Evolutionary conservation across 1,140 invertebrate species (phyloP), one percentile per base, ranked within the genome.

Genomic region (Drosophila tsacasi): DNA sequence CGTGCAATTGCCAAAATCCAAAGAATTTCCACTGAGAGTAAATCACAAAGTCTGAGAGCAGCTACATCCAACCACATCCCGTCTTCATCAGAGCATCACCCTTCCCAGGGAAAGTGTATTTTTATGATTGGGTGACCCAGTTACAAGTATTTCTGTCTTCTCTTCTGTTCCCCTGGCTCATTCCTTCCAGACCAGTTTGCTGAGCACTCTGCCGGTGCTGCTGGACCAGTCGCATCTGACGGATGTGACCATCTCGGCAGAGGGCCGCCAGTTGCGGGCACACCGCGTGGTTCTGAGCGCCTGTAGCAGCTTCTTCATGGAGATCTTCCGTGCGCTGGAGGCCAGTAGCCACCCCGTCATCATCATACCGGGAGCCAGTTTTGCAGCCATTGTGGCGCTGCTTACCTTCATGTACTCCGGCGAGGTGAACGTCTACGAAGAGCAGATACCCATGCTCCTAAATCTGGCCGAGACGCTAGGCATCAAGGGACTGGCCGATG

Each of bases 351-450:
- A 97, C 94, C 97, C 97, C 15, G 95, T 98, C 27, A 96, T 98
- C 39, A 95, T 98, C 21, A 95, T 98, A 65, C 95, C 97, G 63
- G 96, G 97, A 21, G 96, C 97, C 64, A 95, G 96, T 66, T 96
- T 96, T 80, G 94, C 95, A 27, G 97, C 98, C 92, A 94, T 98
- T 49, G 95, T 96, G 67, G 96, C 97, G 2, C 95, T 98, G 52
- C 95, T 98, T 10, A 97, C 96, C 2, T 98, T 98, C 93, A 98
- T 98, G 96, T 98, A 98, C 93, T 96, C 96, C 49, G 97, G 97
- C 23, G 97, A 98, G 93, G 97, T 98, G 63, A 97, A 97, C 77
- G 96, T 98, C 39, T 96, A 96, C 59, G 96, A 97, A 93, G 95
- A 96, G 77, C 96, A 97, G 89, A 94, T 98, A 71, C 96, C 97